phyloP scores from a whole-genome alignment of 2,797 vertebrate species.

The Chrosomus eos region DNA sequence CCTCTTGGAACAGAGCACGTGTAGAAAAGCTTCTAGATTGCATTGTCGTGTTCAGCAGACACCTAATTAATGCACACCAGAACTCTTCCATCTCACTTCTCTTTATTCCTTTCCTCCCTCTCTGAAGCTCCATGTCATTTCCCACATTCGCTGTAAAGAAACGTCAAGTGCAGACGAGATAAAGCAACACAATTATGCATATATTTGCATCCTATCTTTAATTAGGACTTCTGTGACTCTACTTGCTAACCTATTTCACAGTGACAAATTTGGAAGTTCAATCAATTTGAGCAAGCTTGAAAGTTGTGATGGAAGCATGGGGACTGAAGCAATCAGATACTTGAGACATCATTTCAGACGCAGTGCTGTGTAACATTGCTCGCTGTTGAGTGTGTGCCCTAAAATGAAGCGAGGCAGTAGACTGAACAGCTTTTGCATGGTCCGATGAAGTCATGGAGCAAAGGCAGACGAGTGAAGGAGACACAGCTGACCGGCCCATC shows the following conservation, averaged over 20 bases:
- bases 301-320: slow-evolving; percentile 61
- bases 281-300: slow-evolving; percentile 74
- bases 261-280: slow-evolving; percentile 77
- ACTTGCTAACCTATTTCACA: slow-evolving; percentile 74
- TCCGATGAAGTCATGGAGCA: slow-evolving; percentile 39
- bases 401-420: slow-evolving; percentile 8
- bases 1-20: slow-evolving; percentile 45
- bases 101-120: slow-evolving; percentile 32
- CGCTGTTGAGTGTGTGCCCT: slow-evolving; percentile 59
- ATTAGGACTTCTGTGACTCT: slow-evolving; percentile 79
- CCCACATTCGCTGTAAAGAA: slow-evolving; percentile 73
- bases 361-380: slow-evolving; percentile 67
- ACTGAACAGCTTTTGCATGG: slow-evolving; percentile 20
- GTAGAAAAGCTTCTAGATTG: slow-evolving; percentile 69
- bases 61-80: slow-evolving; percentile 58
- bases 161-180: slow-evolving; percentile 74
- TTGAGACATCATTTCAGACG: slow-evolving; percentile 76
- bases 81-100: slow-evolving; percentile 19
- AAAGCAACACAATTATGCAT: slow-evolving; percentile 78
- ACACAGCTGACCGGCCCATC: slow-evolving; percentile 45
- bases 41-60: slow-evolving; percentile 69
- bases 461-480: slow-evolving; percentile 30
- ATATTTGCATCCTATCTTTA: slow-evolving; percentile 80
- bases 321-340: slow-evolving; percentile 39
- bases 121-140: slow-evolving; percentile 68